Evolutionary conservation across 2,113 vertebrate genomes (phyloP).

Genomic region (Leucosticte australis): DNA sequence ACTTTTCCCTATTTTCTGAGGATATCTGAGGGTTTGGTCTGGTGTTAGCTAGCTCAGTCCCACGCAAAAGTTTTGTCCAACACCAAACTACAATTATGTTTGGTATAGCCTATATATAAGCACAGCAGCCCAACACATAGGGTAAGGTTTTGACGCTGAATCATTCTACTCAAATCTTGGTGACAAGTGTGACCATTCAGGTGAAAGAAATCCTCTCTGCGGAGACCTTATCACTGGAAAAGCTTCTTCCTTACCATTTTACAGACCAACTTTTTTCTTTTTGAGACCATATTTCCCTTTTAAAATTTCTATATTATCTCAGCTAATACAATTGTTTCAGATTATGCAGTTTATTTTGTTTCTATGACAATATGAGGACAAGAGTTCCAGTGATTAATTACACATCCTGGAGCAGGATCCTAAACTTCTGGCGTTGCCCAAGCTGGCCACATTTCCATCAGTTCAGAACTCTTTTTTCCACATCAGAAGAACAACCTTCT

Average conservation of each 20-base stretch:
- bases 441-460: background rate
- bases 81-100: background rate
- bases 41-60: background rate
- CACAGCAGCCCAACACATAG: background rate
- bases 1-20: background rate
- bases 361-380: background rate
- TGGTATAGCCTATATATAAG: background rate
- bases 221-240: background rate
- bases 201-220: background rate
- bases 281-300: background rate
- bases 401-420: background rate
- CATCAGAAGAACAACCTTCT: background rate
- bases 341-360: background rate
- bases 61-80: background rate
- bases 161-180: background rate
- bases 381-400: background rate
- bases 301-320: background rate
- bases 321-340: background rate
- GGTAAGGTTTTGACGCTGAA: background rate
- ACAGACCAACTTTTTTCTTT: background rate
- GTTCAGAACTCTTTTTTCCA: background rate
- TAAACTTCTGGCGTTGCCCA: background rate
- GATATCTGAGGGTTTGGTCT: background rate
- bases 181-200: background rate
- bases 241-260: background rate